These are phyloP conservation scores for Silvanus unidentatus DNA, from an alignment of 2,888 invertebrate genomes.

Conservation along the genomic window DNA sequence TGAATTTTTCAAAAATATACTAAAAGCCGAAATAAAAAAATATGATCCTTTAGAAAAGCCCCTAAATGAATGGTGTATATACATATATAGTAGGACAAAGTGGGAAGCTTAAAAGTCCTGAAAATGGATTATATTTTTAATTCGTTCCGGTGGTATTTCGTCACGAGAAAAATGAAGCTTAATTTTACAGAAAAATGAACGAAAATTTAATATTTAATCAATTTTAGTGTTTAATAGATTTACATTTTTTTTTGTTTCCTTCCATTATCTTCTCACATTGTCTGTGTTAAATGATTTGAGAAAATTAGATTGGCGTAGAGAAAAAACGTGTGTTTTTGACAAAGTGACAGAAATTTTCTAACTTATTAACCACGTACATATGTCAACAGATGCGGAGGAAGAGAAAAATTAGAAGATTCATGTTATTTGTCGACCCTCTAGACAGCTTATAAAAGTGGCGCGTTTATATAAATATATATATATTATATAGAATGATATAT, in stretches of 20 bases:
- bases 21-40: too few relatives aligned
- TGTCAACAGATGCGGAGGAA: slow-evolving; percentile 33
- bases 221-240: background rate
- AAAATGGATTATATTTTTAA: slow-evolving; percentile 15
- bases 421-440: slow-evolving; percentile 42
- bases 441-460: slow-evolving; percentile 26
- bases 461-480: slow-evolving; percentile 5
- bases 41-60: too few relatives aligned
- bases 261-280: background rate
- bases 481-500: slow-evolving; percentile 7
- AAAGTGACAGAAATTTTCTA: slow-evolving; percentile 44
- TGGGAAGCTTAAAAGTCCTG: background rate
- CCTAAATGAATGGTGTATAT: too few relatives aligned
- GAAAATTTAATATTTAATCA: background rate
- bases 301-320: slow-evolving; percentile 33
- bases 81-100: too few relatives aligned
- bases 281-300: slow-evolving; percentile 27
- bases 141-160: slow-evolving; percentile 6
- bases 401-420: slow-evolving; percentile 41
- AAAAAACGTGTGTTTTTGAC: slow-evolving; percentile 31
- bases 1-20: background rate
- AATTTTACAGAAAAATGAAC: slow-evolving; percentile 11
- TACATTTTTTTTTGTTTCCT: background rate
- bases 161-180: slow-evolving; percentile 15
- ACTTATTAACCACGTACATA: slow-evolving; percentile 47